These are phyloP conservation scores for Asteroscopus sphinx DNA, from an alignment of 2,888 invertebrate species.

Conservation along the genomic window DNA sequence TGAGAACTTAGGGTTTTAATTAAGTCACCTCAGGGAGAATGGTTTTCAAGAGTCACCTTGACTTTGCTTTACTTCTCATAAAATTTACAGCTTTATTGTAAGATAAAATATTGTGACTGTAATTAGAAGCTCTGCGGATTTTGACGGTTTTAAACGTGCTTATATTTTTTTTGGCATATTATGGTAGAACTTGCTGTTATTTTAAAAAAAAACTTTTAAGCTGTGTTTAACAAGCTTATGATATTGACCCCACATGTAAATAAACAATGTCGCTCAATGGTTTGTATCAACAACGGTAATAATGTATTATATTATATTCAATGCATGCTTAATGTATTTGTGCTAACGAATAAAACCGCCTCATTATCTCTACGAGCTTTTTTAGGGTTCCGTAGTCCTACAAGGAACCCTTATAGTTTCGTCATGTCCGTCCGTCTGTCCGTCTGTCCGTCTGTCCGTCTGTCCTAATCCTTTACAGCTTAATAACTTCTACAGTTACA, in stretches of 20 bases:
- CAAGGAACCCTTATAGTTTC: too few relatives aligned
- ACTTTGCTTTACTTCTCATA: background rate
- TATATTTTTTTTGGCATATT: background rate
- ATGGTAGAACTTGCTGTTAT: too few relatives aligned
- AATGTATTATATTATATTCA: background rate
- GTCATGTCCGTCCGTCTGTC: too few relatives aligned
- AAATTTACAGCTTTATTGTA: too few relatives aligned
- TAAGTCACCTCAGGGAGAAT: conserved; percentile 9
- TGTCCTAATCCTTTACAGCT: too few relatives aligned
- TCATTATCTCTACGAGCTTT: conserved; percentile 5
- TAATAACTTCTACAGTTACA: too few relatives aligned
- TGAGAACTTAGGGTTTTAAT: conserved; percentile 11
- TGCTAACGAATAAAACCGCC: conserved; percentile 9
- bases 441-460: too few relatives aligned
- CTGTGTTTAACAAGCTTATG: background rate
- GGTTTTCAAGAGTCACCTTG: conserved; percentile 7
- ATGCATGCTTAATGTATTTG: background rate
- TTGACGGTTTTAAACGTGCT: background rate
- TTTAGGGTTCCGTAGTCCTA: too few relatives aligned
- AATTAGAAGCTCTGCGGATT: background rate
- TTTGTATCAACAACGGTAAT: conserved; percentile 1
- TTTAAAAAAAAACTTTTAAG: too few relatives aligned
- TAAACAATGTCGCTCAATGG: background rate
- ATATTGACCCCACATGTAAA: background rate
- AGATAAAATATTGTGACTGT: conserved; percentile 12